Evolutionary conservation across 1,140 invertebrate species (phyloP).

Genomic region (Mercenaria mercenaria): DNA sequence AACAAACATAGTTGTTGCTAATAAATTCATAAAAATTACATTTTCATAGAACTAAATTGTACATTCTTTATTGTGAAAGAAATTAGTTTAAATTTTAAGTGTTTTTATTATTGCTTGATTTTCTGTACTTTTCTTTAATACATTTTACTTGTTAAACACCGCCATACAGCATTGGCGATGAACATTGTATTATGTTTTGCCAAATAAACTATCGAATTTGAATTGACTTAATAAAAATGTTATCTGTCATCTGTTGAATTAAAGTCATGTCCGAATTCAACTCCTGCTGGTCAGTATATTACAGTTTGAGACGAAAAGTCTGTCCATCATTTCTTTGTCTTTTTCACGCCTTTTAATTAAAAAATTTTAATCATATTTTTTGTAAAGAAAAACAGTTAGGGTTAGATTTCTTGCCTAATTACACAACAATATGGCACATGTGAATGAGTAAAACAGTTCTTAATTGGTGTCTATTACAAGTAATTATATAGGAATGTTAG

Average conservation of each 20-base stretch:
- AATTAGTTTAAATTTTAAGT: no score
- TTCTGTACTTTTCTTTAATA: not conserved
- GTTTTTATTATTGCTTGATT: not conserved
- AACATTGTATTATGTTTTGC: no score
- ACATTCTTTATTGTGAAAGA: no score
- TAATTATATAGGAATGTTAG: conserved; percentile 32
- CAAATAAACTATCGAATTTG: no score
- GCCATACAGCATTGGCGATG: no score
- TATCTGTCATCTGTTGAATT: not conserved
- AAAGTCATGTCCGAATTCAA: not conserved
- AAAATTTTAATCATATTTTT: conserved; percentile 28
- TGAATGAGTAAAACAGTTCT: conserved; percentile 36
- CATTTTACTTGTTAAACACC: no score
- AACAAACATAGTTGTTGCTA: no score
- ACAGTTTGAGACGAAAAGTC: not conserved
- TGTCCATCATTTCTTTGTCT: not conserved
- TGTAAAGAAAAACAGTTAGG: not conserved
- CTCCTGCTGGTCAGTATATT: not conserved
- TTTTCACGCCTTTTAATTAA: conserved; percentile 34
- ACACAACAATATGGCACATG: conserved; percentile 30
- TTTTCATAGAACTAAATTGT: no score
- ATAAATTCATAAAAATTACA: no score
- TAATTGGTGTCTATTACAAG: conserved; percentile 21
- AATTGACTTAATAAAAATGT: no score
- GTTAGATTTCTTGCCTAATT: not conserved